These are phyloP conservation scores for Poicephalus gulielmi DNA, from an alignment of 2,113 vertebrate genomes.

Conservation along the genomic window DNA sequence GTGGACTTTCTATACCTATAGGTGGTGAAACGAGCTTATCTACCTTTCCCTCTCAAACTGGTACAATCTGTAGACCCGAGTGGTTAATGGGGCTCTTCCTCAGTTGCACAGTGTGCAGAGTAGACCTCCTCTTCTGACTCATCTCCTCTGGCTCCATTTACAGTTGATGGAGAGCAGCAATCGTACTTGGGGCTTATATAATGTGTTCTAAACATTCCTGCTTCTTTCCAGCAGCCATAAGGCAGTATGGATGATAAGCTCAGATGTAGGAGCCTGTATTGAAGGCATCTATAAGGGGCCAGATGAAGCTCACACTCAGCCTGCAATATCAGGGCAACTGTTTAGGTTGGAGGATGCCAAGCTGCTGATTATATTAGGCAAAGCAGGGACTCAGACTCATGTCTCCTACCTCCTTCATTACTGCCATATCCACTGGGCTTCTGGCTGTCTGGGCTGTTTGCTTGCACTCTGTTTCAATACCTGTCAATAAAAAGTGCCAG, in stretches of 20 bases:
- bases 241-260: not conserved
- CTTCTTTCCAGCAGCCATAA: not conserved
- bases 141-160: not conserved
- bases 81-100: not conserved
- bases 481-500: not conserved
- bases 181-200: not conserved
- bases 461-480: not conserved
- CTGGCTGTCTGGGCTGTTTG: not conserved
- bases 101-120: not conserved
- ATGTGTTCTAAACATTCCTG: not conserved
- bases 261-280: not conserved
- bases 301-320: not conserved
- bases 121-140: not conserved
- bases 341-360: not conserved
- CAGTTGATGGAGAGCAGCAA: not conserved
- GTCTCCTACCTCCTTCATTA: constrained; percentile 40
- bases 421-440: not conserved
- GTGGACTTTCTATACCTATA: not conserved
- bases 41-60: not conserved
- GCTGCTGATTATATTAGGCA: not conserved
- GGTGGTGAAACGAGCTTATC: not conserved
- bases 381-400: constrained; percentile 1
- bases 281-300: not conserved
- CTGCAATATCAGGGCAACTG: not conserved
- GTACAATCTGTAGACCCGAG: not conserved